Evolutionary conservation across 2,888 invertebrate species (phyloP), one percentile per base, ranked within the genome.

Genomic region (Ectemnius lituratus): DNA sequence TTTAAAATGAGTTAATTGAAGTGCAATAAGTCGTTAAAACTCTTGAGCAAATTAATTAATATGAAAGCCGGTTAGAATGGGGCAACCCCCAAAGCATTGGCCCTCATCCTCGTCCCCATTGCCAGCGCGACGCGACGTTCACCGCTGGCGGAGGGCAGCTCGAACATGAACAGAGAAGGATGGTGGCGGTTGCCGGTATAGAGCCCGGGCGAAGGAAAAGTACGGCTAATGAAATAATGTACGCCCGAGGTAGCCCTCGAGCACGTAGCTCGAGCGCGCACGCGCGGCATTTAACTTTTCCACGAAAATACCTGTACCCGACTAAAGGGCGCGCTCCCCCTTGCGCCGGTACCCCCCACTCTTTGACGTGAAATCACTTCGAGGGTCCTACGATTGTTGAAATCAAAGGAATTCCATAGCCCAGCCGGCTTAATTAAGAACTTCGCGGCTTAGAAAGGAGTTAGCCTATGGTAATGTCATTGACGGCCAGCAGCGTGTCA

Each of bases 1-100:
- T 88, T 88, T 81, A 84, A 85, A 86, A 86, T 84, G 84, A 87
- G 85, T 86, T 88, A 86, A 88, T 88, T 86, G 85, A 87, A 88
- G 88, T 88, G 87, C 87, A 86, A 88, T 88, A 87, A 88, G 86
- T 86, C 87, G 86, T 88, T 86, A 84, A 86, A 86, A 87, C 85
- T 88, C 87, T 85, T 84, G 85, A 84, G 82, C 84, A 84, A 86
- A 86, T 87, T 88, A 88, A 88, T 88, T 88, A 88, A 86, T 85
- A 85, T 82, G 81, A 86, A 86, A 87, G 85, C 84, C 82, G 82
- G 83, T 81, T 79, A 80, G 80, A 85, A 82, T 78, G 81, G 77
- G 79, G 80, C 71, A 70, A 74, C 73, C 73, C 79, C 77, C 75
- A 76, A 78, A 37, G 37, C 11, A 37, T 37, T 37, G 73, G 70